Percentiles rank a stretch among this genome's conserved stretches.
phyloP scores from a whole-genome alignment of 2,888 invertebrate species.

The Endomychus coccineus region DNA sequence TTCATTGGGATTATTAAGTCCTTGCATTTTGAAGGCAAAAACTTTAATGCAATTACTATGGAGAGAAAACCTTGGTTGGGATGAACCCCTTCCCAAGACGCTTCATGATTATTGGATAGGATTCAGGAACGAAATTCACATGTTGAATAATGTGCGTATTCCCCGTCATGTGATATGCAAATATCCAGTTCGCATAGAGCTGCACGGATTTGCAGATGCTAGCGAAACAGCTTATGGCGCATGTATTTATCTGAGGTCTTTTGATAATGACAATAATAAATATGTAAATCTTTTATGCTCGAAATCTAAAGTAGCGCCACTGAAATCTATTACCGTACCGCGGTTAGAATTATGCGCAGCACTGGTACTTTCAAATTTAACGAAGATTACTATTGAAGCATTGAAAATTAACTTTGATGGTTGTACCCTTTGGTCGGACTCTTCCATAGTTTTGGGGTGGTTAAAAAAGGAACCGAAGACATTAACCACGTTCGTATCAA shows the following conservation, averaged over 20 bases:
- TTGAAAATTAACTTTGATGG: not conserved
- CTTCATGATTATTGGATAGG: conserved; percentile 16
- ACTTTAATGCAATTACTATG: conserved; percentile 23
- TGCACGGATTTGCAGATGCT: conserved; percentile 27
- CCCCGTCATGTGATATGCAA: conserved; percentile 12
- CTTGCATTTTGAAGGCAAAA: conserved; percentile 21
- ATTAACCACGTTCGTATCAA: conserved; percentile 12
- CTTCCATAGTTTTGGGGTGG: conserved; percentile 13
- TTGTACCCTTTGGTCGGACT: conserved; percentile 16
- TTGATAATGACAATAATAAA: conserved; percentile 8
- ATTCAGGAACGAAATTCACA: conserved; percentile 9
- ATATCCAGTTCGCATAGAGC: conserved; percentile 10
- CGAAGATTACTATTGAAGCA: conserved; percentile 3
- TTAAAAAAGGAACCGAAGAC: conserved; percentile 9
- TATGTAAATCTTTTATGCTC: conserved; percentile 16
- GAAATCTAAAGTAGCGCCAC: conserved; percentile 22
- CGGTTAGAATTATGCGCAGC: conserved; percentile 22
- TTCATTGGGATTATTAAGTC: conserved; percentile 21
- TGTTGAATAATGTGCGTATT: conserved; percentile 14
- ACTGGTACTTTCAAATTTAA: conserved; percentile 9
- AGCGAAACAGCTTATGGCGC: conserved; percentile 21
- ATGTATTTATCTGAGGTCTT: conserved; percentile 18
- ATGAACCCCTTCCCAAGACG: conserved; percentile 17
- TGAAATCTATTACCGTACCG: conserved; percentile 20
- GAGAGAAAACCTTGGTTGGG: conserved; percentile 21